phyloP scores from a whole-genome alignment of 2,113 vertebrate genomes.

The Cygnus atratus region DNA sequence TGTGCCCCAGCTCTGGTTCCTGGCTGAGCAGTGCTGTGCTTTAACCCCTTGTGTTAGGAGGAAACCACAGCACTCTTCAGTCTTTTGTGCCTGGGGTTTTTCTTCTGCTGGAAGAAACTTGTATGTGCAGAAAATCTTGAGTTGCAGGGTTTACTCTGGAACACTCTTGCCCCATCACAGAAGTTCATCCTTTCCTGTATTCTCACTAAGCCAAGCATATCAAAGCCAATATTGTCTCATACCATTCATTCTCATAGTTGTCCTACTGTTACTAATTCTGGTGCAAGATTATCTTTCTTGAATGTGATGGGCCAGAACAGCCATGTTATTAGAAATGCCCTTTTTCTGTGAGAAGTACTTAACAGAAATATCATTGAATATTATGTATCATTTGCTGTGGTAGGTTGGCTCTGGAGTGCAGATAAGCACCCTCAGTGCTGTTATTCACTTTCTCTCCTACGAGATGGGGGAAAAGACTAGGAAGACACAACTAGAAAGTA shows the following conservation, averaged over 20 bases:
- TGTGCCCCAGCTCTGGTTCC: background rate
- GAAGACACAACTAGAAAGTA: background rate
- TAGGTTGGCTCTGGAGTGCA: background rate
- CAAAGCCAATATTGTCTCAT: background rate
- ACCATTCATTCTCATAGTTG: background rate
- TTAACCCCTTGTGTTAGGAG: background rate
- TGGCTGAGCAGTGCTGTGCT: background rate
- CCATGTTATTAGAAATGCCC: background rate
- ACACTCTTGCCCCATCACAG: rapidly evolving
- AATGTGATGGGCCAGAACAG: background rate
- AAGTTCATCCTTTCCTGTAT: background rate
- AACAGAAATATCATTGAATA: background rate
- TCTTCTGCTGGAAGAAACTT: background rate
- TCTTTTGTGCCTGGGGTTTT: background rate
- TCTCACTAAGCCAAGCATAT: background rate
- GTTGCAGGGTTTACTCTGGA: background rate
- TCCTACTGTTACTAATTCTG: background rate
- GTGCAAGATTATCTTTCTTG: rapidly evolving
- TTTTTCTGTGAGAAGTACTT: background rate
- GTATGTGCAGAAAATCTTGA: background rate
- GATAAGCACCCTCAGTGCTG: background rate
- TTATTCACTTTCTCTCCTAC: background rate
- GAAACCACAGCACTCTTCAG: background rate
- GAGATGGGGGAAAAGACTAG: background rate
- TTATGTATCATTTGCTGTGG: background rate